Evolutionary conservation across 2,113 vertebrate species (phyloP), one percentile per base, ranked within the genome.

Genomic region (Erinaceus europaeus): DNA sequence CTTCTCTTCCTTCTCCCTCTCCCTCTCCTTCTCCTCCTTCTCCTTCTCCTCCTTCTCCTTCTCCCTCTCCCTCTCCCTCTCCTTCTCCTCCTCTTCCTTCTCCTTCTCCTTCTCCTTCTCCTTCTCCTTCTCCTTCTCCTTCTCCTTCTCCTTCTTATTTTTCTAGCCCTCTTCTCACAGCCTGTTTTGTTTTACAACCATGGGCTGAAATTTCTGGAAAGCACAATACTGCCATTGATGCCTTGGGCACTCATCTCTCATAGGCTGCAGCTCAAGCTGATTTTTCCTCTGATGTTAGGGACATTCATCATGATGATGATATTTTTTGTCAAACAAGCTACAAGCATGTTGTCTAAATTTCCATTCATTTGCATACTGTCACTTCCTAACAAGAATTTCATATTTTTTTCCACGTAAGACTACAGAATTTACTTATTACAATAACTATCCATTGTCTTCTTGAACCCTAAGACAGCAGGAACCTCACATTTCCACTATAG

Each of bases 241-340:
- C 86, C 44, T 69, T 69, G 80, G 89, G 86, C 86, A 83, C 78
- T 88, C 95, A 81, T 93, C 90, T 82, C 88, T 95, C 82, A 91
- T 84, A 86, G 68, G 61, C 72, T 48, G 57, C 44, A 48, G 79
- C 6, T 40, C 23, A 46, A 57, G 81, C 84, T 88, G 40, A 71
- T 90, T 95, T 95, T n/a, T n/a, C n/a, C 92, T 95, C 93, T 36
- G 32, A 89, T 53, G 84, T n/a, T 77, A 46, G 80, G 64, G 87
- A 27, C 85, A 75, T 92, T 95, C 48, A 50, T 92, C 81, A 68
- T 8, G 34, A 78, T 55, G 11, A 67, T 77, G n/a, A n/a, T 53
- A 4, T 86, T 84, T 59, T 86, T 92, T 90, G 69, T 25, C 13
- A 94, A 95, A 86, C 17, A 75, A 90, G 20, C 65, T 38, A 55